These are phyloP conservation scores for Melikaiella ostensackeni DNA, from an alignment of 2,888 invertebrate genomes.

Conservation along the genomic window DNA sequence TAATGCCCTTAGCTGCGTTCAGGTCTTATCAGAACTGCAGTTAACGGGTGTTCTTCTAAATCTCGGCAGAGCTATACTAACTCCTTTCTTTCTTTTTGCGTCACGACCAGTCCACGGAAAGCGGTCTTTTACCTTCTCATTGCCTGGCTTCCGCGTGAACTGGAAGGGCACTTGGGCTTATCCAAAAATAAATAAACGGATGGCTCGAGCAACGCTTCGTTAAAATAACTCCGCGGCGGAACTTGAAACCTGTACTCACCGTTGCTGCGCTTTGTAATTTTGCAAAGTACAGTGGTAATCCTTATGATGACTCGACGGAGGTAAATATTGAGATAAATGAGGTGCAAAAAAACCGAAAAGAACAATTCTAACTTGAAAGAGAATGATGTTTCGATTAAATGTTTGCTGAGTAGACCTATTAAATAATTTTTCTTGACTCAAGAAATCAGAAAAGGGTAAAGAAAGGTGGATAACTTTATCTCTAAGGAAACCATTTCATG, in stretches of 20 bases:
- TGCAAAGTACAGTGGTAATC: slow-evolving; percentile 34
- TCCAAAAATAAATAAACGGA: slow-evolving; percentile 34
- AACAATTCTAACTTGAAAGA: not conserved
- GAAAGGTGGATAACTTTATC: not conserved
- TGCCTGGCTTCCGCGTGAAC: slow-evolving; percentile 20
- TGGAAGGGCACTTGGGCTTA: slow-evolving; percentile 19
- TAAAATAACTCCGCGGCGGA: slow-evolving; percentile 36
- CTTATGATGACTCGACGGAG: slow-evolving; percentile 16
- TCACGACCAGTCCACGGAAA: not conserved
- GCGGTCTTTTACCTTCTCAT: slow-evolving; percentile 21
- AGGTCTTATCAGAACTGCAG: too few relatives aligned
- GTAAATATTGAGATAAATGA: slow-evolving; percentile 36
- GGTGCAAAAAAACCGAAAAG: not conserved
- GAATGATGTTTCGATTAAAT: not conserved
- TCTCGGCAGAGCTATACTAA: not conserved
- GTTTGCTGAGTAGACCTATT: not conserved
- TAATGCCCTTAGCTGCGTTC: too few relatives aligned
- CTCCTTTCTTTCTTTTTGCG: not conserved
- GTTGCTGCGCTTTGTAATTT: slow-evolving; percentile 36
- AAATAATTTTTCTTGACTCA: not conserved
- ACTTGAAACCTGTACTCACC: slow-evolving; percentile 28
- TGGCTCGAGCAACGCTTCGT: slow-evolving; percentile 29
- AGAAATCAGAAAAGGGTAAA: not conserved
- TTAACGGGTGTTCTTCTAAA: too few relatives aligned
- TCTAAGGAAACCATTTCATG: not conserved